Evolutionary conservation across 2,888 invertebrate species (phyloP), one percentile per base, ranked within the genome.

Genomic region (Andrena marginata): DNA sequence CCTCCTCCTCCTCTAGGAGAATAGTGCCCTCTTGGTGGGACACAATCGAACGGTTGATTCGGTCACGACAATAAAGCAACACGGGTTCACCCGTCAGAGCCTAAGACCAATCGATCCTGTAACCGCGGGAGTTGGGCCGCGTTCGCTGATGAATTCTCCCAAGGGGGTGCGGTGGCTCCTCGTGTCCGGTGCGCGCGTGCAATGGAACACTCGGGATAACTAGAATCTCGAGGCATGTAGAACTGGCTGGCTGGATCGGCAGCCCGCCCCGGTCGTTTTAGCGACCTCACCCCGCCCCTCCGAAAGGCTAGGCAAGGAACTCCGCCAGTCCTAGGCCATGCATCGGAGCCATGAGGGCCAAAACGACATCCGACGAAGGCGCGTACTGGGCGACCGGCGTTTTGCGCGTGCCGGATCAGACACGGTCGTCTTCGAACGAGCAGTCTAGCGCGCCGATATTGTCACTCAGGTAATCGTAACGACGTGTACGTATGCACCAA

Each of bases 381-480:
- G 26, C 35, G 48, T 35, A 56, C 33, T 60, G 65, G 65, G 42
- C 20, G 72, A 73, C 26, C 48, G 51, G 65, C 67, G 75, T 42
- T 42, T 42, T 73, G 35, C 35, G 51, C 60, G 26, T 26, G 54
- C 49, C 49, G 49, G 23, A 72, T 62, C 23, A 65, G 42, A 48
- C 59, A 62, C 62, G 77, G 59, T 82, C 72, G 77, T 76, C 78
- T 77, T 73, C 23, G 35, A 69, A 31, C n/a, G 10, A 33, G 20
- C 26, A 51, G 64, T 65, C 54, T 67, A 59, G 72, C 75, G 72
- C 69, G 51, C 76, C 65, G 77, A 83, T 48, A 29, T 67, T 75
- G 75, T 87, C 79, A 85, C 87, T 87, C 86, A 83, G 87, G 86
- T 86, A 85, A 85, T 78, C 80, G 81, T 84, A 83, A 80, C 77